Base-by-base conservation (phyloP, 2,797 vertebrate genomes). In the Danio albolineatus region DNA sequence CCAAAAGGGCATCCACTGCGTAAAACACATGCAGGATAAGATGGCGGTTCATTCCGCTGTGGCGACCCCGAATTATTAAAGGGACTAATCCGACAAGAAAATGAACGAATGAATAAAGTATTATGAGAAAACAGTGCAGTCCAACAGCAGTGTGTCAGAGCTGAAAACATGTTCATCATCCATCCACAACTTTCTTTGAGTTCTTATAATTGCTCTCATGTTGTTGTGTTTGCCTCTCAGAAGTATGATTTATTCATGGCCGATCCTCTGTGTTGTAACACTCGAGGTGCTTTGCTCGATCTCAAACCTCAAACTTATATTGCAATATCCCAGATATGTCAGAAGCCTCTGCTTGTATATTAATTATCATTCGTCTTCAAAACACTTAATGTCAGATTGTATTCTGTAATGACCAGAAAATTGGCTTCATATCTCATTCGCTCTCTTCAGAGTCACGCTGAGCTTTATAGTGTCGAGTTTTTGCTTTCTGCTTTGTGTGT, bases 281-380 rank as follows among this genome's bases (percentile, higher is more conserved):
- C 69, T 74, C 17, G 46, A 62, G 62, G 51, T 74, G 76, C 76
- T 78, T 74, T 78, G 49, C 28, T 28, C 7, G 13, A 65, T 54
- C 19, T 69, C 70, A 89, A 93, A 92, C 88, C 19, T 69, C 70
- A 89, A 93, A 92, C 88, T 87, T 81, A 81, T 79, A 94, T 94
- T 96, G 94, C 92, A 94, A 94, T 91, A 95, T 90, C 95, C 96
- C 92, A 96, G 92, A 95, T 96, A 94, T 96, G 95, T 97, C 96
- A 95, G 87, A 93, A 91, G 36, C 93, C 92, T 94, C 92, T 91
- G 92, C 93, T 94, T 92, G 91, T 95, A 94, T 93, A 92, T 94
- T 95, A 95, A 96, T 94, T 95, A 93, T 92, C 94, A 90, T 93
- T 94, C 93, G 93, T 93, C 92, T 93, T 89, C 93, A 91, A 92